phyloP scores from a whole-genome alignment of 64 coral and sea anemone genomes.

The Actinia tenebrosa region DNA sequence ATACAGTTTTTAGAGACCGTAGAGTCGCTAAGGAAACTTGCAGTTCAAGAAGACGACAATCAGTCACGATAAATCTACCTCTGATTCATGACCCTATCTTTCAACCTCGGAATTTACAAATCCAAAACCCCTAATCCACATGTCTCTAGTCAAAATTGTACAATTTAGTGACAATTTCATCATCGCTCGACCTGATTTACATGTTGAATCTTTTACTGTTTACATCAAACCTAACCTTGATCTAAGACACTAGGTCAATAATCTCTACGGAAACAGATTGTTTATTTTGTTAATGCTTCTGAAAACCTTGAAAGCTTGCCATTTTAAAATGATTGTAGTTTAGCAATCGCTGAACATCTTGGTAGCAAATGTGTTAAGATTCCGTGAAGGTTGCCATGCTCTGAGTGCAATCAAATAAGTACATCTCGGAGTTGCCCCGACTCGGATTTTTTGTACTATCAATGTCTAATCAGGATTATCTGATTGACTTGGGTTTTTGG shows the following conservation, averaged over 20 bases:
- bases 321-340: neutral
- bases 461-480: neutral
- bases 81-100: neutral
- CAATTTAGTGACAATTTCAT: neutral
- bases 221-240: slow-evolving; percentile 6
- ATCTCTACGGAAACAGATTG: slow-evolving; percentile 21
- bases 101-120: neutral
- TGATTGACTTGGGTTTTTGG: neutral
- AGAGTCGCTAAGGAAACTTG: neutral
- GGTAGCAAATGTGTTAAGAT: neutral
- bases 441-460: neutral
- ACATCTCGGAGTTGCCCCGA: neutral
- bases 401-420: neutral
- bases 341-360: neutral
- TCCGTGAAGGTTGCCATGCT: neutral
- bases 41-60: neutral
- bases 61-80: too few species aligned
- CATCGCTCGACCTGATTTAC: neutral
- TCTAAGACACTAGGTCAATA: neutral
- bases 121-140: neutral
- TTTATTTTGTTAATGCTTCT: slow-evolving; percentile 3
- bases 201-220: neutral
- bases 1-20: neutral
- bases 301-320: slow-evolving; percentile 3
- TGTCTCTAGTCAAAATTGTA: neutral